Base-by-base conservation (phyloP, 2,888 invertebrate genomes). In the Drosophila falleni region DNA sequence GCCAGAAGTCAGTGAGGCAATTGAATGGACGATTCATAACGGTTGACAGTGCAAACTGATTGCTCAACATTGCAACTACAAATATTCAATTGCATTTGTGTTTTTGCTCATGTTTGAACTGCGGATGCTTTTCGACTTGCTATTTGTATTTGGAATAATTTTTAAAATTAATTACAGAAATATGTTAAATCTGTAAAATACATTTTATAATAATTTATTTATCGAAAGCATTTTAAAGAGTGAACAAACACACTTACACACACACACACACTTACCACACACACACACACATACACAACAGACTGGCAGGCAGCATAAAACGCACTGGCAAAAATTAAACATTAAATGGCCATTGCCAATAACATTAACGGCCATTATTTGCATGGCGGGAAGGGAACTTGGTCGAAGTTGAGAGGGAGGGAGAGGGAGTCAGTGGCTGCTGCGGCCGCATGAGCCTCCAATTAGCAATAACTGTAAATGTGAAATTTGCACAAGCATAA, bases 111-210 rank as follows among this genome's bases (percentile, higher is more conserved):
- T 71, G 23, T 63, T 71, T 71, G 60, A 29, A 51, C 64, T 70
- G 66, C 35, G 79, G 66, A 63, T 70, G 66, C 42, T 69, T 61
- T 67, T 53, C 54, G 65, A 72, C 60, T 81, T 69, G 68, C 59
- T 83, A 74, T 89, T 85, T 83, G 90, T 80, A 74, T 89, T 91
- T 90, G 89, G 79, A 88, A 89, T 89, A 87, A 90, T 90, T 91
- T 90, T 90, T 90, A 91, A 90, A 91, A 91, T 91, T 91, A 91
- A 91, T 91, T 91, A 91, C 91, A 89, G 85, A 82, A 88, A 90
- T 87, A 85, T 87, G 85, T 65, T 53, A 90, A 91, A 91, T 91
- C 81, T 85, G 90, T 83, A 86, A 90, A 91, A 91, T 90, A 91
- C 77, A 91, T 91, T 91, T 88, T 81, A 83, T 90, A 87, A 91